These are phyloP conservation scores for Knipowitschia caucasica DNA, from an alignment of 2,797 vertebrate species.

Conservation along the genomic window DNA sequence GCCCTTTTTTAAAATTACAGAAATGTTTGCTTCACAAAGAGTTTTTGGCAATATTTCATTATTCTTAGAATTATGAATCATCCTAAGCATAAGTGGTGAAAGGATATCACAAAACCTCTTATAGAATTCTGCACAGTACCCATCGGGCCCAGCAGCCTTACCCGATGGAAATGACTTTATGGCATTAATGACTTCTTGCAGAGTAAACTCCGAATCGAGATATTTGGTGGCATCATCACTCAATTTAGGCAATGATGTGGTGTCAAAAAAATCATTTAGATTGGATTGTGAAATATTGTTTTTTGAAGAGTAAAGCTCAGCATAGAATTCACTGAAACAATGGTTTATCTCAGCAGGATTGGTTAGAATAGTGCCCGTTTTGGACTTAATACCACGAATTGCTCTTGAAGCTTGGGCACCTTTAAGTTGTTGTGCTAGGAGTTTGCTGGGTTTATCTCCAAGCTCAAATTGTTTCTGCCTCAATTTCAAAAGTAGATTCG, in stretches of 20 bases:
- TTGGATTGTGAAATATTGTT: neutral
- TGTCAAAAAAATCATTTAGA: slow-evolving; percentile 1
- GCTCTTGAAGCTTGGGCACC: too few species aligned
- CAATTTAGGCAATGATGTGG: neutral
- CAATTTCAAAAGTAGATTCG: neutral
- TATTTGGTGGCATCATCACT: neutral
- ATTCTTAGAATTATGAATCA: neutral
- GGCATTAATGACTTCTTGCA: neutral
- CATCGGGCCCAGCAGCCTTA: slow-evolving; percentile 1
- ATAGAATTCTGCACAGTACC: neutral
- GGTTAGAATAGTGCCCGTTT: neutral
- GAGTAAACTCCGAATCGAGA: neutral
- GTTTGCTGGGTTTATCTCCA: neutral
- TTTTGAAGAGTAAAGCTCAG: neutral
- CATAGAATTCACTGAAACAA: neutral
- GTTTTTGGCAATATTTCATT: neutral
- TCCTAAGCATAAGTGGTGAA: neutral
- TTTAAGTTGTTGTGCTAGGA: neutral
- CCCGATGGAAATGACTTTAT: slow-evolving; percentile 5
- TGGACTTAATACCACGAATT: neutral
- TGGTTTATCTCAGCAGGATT: neutral
- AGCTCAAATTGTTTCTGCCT: slow-evolving; percentile 2
- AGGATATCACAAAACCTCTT: slow-evolving; percentile 1
- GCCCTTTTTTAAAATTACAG: neutral
- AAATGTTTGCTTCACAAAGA: slow-evolving; percentile 2